phyloP scores from a whole-genome alignment of 2,888 invertebrate genomes.

The Dyspetes luteomarginatus region DNA sequence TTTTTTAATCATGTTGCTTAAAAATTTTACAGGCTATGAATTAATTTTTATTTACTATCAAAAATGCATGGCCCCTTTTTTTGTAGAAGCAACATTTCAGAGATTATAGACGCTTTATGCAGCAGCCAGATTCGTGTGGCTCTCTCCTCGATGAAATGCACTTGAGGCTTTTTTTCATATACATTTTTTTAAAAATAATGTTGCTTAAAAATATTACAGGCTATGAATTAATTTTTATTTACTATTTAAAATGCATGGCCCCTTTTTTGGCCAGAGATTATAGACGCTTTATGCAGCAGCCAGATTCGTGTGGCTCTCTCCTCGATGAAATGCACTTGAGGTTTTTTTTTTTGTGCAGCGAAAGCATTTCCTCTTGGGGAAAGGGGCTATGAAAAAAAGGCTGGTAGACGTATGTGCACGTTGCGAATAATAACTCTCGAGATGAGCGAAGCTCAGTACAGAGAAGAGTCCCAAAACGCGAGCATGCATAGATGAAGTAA shows the following conservation, averaged over 20 bases:
- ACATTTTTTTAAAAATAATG: too few species aligned
- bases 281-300: neutral
- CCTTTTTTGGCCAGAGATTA: too few species aligned
- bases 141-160: constrained; percentile 31
- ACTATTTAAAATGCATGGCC: too few species aligned
- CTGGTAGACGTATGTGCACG: neutral
- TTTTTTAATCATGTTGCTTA: too few species aligned
- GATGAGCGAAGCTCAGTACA: constrained; percentile 56
- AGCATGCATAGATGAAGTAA: constrained; percentile 53
- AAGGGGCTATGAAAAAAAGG: neutral
- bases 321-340: constrained; percentile 39
- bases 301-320: constrained; percentile 24
- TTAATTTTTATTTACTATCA: too few species aligned
- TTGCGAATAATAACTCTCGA: constrained; percentile 48
- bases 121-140: constrained; percentile 21
- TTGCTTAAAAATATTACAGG: too few species aligned
- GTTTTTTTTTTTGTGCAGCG: constrained; percentile 29
- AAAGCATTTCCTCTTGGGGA: constrained; percentile 51
- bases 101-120: neutral
- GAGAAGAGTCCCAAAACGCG: constrained; percentile 44
- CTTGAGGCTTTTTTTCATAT: constrained; percentile 37
- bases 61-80: too few species aligned
- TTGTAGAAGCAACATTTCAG: too few species aligned
- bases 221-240: too few species aligned
- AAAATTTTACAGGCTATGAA: too few species aligned